Conservation (phyloP, 2,797 vertebrate genomes). For the Jordanella pulchra region DNA sequence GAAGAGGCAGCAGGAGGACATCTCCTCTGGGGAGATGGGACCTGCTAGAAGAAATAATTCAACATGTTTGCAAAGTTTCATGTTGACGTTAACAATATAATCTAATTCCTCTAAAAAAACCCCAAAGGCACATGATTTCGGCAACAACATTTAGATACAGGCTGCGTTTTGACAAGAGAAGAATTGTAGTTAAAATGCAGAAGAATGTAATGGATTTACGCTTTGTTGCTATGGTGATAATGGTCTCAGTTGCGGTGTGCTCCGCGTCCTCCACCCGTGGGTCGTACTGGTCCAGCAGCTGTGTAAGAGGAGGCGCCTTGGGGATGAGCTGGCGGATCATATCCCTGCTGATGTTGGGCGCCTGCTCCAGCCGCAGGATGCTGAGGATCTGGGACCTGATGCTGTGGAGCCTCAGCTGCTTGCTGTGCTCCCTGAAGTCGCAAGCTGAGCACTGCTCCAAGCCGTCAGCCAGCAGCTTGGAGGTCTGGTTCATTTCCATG, state of each 20-base stretch:
- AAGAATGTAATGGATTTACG: slow-evolving; percentile 83
- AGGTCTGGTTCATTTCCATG: slow-evolving; percentile 81
- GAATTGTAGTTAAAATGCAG: slow-evolving; percentile 77
- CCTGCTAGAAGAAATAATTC: slow-evolving; percentile 77
- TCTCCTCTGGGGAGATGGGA: slow-evolving; percentile 84
- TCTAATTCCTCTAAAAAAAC: background rate
- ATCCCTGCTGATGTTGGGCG: slow-evolving; percentile 98
- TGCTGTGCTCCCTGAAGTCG: slow-evolving; percentile 91
- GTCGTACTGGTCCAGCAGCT: slow-evolving; percentile 97
- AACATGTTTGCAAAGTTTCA: too few species aligned
- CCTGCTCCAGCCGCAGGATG: slow-evolving; percentile 94
- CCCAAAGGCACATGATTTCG: slow-evolving; percentile 14
- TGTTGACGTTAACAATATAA: background rate
- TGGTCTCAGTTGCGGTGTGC: slow-evolving; percentile 92
- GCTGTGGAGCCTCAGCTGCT: slow-evolving; percentile 91
- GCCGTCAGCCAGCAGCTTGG: slow-evolving; percentile 81
- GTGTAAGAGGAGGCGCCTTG: slow-evolving; percentile 93
- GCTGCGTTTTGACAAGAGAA: slow-evolving; percentile 13
- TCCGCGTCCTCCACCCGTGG: slow-evolving; percentile 96
- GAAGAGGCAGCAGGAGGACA: slow-evolving; percentile 93
- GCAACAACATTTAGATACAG: slow-evolving; percentile 42
- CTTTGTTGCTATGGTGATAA: slow-evolving; percentile 96
- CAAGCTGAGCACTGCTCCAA: slow-evolving; percentile 90
- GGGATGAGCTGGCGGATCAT: slow-evolving; percentile 95
- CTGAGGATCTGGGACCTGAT: slow-evolving; percentile 98